Conservation (phyloP, 2,888 invertebrate species). For the Mythimna impura region DNA sequence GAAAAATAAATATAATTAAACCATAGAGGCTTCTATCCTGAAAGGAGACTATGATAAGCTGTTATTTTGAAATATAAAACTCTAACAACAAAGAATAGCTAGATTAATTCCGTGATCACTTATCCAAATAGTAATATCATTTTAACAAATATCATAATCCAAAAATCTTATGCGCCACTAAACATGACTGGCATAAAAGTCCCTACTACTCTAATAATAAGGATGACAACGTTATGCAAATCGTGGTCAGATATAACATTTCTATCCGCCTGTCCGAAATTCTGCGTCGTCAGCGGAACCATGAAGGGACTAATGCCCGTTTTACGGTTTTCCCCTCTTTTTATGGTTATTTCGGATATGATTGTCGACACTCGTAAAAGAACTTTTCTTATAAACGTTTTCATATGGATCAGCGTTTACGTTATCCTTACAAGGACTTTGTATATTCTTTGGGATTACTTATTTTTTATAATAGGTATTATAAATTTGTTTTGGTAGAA, state of each 20-base stretch:
- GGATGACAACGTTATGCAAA: constrained; percentile 64
- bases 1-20: too few relatives aligned
- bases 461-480: neutral
- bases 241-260: constrained; percentile 66
- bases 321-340: constrained; percentile 83
- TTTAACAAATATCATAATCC: constrained; percentile 13
- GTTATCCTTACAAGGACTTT: constrained; percentile 38
- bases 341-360: constrained; percentile 85
- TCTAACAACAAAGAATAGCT: neutral
- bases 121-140: constrained; percentile 27
- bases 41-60: neutral
- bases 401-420: constrained; percentile 67
- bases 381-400: constrained; percentile 77
- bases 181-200: constrained; percentile 59
- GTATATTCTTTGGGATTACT: constrained; percentile 19
- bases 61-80: neutral
- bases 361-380: constrained; percentile 84
- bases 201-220: constrained; percentile 64
- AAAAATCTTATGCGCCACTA: constrained; percentile 61
- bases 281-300: constrained; percentile 78
- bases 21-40: neutral
- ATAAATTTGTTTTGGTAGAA: neutral
- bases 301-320: constrained; percentile 83
- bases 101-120: constrained; percentile 27
- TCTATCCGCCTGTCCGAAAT: constrained; percentile 69